Evolutionary conservation across 2,888 invertebrate species (phyloP).

Genomic region (Pyrrhosoma nymphula): DNA sequence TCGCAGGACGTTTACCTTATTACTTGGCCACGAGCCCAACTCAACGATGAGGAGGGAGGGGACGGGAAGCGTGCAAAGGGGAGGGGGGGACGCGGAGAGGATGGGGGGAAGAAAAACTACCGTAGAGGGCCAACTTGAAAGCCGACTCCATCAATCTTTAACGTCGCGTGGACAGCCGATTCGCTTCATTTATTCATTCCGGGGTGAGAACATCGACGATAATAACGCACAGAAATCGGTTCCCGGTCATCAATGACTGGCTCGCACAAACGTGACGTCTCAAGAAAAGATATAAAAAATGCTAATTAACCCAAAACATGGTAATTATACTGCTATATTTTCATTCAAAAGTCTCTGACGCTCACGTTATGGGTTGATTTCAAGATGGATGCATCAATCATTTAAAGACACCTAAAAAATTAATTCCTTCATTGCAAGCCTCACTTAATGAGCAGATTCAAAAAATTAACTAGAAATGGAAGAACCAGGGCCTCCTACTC

Average conservation of each 20-base stretch:
- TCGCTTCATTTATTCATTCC: constrained; percentile 16
- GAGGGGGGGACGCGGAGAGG: background rate
- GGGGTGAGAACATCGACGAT: background rate
- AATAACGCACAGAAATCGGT: background rate
- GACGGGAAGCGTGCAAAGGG: background rate
- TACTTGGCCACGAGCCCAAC: constrained; percentile 3
- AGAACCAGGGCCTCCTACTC: too few relatives aligned
- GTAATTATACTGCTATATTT: too few relatives aligned
- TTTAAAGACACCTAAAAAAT: too few relatives aligned
- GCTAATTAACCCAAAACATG: too few relatives aligned
- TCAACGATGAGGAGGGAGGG: background rate
- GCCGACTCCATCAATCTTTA: background rate
- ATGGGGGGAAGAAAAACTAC: background rate
- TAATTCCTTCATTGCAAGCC: background rate
- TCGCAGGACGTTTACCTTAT: constrained; percentile 32
- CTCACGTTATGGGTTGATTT: too few relatives aligned
- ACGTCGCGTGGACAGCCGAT: background rate
- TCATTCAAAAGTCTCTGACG: too few relatives aligned
- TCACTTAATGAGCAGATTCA: too few relatives aligned
- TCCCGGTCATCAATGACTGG: background rate
- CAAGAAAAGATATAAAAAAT: background rate
- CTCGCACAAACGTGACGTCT: background rate
- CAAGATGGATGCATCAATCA: too few relatives aligned
- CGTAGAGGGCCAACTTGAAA: background rate
- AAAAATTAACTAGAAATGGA: too few relatives aligned